Evolutionary conservation across 2,797 vertebrate species (phyloP), one percentile per base, ranked within the genome.

Genomic region (Schizopygopsis pylzovi): DNA sequence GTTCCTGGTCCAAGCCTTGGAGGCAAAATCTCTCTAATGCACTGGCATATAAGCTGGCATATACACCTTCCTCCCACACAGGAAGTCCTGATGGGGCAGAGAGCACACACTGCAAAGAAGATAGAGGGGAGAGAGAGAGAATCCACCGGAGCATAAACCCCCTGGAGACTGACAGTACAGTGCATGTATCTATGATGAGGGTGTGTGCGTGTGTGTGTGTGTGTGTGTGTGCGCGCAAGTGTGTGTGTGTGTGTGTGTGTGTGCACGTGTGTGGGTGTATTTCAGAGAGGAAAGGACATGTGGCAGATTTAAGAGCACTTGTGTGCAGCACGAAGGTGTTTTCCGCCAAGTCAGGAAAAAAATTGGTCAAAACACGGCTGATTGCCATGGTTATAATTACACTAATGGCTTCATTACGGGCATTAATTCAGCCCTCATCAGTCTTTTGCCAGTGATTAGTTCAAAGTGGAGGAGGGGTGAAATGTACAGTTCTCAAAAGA

Each of bases 361-460:
- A 72, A 90, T 79, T 84, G 88, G 88, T 90, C 90, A 88, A 87
- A 90, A 89, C 78, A 90, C 52, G 41, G 88, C 89, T 90, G 88
- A 90, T 92, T 90, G 90, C 83, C 83, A 88, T 84, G 77, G 87
- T 86, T 90, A 85, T 90, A 91, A 90, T 89, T 90, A 87, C 89
- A 70, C 89, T 92, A 90, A 91, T 89, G 85, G 87, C 86, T 91
- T 91, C 89, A 91, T 92, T 91, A 90, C 73, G 78, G 85, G 85
- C 86, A 90, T 91, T 90, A 90, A 91, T 89, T 90, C 88, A 90
- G 85, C 85, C 86, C 88, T 90, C 89, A 87, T 90, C 87, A 91
- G 87, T 89, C 88, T 91, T 91, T 91, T 90, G 85, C 87, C 86
- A 91, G 88, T 89, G 88, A 91, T 91, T 90, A 90, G 85, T 88